Percentiles rank a stretch among this genome's conserved stretches.
Conservation (phyloP, 2,888 invertebrate species). For the Sesamia inferens region DNA sequence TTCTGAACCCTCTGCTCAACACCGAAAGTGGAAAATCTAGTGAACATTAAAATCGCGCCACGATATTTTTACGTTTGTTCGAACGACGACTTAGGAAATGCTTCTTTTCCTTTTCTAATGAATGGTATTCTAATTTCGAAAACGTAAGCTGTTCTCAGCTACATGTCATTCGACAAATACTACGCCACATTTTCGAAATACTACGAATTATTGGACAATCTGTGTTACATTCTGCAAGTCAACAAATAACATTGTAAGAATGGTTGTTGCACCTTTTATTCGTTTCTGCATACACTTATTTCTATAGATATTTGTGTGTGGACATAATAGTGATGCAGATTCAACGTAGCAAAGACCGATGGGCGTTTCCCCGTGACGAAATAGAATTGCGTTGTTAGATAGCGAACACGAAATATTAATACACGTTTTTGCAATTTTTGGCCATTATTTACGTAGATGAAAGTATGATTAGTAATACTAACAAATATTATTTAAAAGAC, state of each 20-base stretch:
- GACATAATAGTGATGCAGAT: constrained; percentile 32
- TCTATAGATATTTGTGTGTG: constrained; percentile 13
- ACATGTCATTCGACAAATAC: constrained; percentile 4
- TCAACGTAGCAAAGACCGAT: constrained; percentile 12
- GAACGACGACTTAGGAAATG: background rate
- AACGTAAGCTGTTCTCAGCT: background rate
- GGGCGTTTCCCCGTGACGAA: constrained; percentile 42
- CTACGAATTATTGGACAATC: constrained; percentile 28
- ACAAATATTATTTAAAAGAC: background rate
- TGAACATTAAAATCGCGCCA: background rate
- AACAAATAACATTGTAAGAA: constrained; percentile 46
- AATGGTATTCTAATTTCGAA: constrained; percentile 6
- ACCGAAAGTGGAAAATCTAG: background rate
- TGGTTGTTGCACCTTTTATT: constrained; percentile 39
- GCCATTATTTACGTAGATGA: background rate
- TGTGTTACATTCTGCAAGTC: constrained; percentile 7
- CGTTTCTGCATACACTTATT: constrained; percentile 21
- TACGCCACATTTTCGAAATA: constrained; percentile 17
- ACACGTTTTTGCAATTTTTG: background rate
- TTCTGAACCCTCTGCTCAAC: background rate
- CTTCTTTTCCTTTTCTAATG: background rate
- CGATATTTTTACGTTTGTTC: background rate
- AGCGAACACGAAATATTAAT: background rate
- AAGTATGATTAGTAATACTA: background rate
- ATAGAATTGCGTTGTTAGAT: constrained; percentile 19